A percentile compares a stretch with the other conserved stretches of the same genome.
Evolutionary conservation across 2,113 vertebrate genomes (phyloP).

Genomic region (Dermatemys mawii): DNA sequence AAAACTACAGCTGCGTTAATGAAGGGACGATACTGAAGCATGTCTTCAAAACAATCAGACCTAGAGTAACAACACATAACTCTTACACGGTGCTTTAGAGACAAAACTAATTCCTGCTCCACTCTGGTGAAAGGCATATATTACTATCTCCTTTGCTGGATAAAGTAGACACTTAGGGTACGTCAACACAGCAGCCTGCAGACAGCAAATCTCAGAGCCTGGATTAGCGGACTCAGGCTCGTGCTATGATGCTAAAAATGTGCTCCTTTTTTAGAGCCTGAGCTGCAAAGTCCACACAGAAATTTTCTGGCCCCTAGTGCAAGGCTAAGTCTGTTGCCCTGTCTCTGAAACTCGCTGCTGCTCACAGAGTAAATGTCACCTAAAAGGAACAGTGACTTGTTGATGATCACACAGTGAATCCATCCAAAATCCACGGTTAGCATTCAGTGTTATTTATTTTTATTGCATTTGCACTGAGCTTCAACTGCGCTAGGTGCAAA

Average conservation of each 20-base stretch:
- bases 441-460: neutral
- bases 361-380: neutral
- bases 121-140: neutral
- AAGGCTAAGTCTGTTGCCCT: neutral
- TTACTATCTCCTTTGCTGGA: neutral
- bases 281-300: neutral
- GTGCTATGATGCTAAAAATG: neutral
- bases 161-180: neutral
- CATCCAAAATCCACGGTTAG: neutral
- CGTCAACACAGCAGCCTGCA: neutral
- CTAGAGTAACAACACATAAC: neutral
- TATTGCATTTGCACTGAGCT: neutral
- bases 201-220: neutral
- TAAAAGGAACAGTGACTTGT: neutral
- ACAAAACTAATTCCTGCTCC: neutral
- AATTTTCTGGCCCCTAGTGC: neutral
- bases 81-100: slow-evolving; percentile 1
- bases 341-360: neutral
- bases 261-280: neutral
- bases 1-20: neutral
- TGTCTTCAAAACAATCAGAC: neutral
- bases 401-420: neutral
- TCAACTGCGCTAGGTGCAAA: neutral
- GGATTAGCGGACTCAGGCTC: neutral
- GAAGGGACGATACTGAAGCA: neutral